phyloP scores from a whole-genome alignment of 2,113 vertebrate species.

The Cyprinodon tularosa region DNA sequence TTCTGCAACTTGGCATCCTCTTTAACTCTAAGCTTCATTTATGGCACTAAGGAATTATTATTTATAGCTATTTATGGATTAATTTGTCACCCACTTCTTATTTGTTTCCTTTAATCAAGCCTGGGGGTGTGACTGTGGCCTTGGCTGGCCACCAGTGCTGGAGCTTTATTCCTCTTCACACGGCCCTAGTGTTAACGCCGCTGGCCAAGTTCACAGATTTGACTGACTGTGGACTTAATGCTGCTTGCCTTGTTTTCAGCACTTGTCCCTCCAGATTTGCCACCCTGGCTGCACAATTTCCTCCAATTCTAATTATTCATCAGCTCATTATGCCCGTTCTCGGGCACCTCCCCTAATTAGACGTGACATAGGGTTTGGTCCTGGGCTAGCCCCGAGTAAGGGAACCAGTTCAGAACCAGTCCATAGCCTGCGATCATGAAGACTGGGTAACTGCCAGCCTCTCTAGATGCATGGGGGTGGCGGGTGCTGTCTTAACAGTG shows the following conservation, averaged over 20 bases:
- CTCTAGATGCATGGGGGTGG: slow-evolving; percentile 53
- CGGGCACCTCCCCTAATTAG: slow-evolving; percentile 80
- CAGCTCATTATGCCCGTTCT: slow-evolving; percentile 80
- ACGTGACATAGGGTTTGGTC: slow-evolving; percentile 77
- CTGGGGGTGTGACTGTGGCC: slow-evolving; percentile 69
- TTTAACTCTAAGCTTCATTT: slow-evolving; percentile 23
- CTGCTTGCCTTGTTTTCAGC: slow-evolving; percentile 91
- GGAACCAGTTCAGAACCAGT: slow-evolving; percentile 83
- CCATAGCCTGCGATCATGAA: slow-evolving; percentile 56
- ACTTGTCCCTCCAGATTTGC: slow-evolving; percentile 96
- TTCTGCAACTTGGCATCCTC: slow-evolving; percentile 23
- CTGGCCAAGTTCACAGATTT: slow-evolving; percentile 84
- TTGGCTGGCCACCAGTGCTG: slow-evolving; percentile 85
- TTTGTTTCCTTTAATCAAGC: slow-evolving; percentile 75
- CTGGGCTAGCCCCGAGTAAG: slow-evolving; percentile 78
- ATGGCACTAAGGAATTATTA: slow-evolving; percentile 49
- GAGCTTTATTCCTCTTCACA: slow-evolving; percentile 81
- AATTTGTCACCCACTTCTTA: slow-evolving; percentile 77
- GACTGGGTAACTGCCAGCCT: slow-evolving; percentile 74
- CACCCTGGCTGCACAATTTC: slow-evolving; percentile 85
- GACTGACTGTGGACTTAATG: slow-evolving; percentile 94
- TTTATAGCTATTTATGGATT: slow-evolving; percentile 73
- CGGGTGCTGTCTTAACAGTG: slow-evolving; percentile 61
- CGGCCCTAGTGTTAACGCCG: slow-evolving; percentile 85
- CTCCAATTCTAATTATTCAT: slow-evolving; percentile 85